Evolutionary conservation across 2,113 vertebrate genomes (phyloP).

Genomic region (Melanerpes formicivorus): DNA sequence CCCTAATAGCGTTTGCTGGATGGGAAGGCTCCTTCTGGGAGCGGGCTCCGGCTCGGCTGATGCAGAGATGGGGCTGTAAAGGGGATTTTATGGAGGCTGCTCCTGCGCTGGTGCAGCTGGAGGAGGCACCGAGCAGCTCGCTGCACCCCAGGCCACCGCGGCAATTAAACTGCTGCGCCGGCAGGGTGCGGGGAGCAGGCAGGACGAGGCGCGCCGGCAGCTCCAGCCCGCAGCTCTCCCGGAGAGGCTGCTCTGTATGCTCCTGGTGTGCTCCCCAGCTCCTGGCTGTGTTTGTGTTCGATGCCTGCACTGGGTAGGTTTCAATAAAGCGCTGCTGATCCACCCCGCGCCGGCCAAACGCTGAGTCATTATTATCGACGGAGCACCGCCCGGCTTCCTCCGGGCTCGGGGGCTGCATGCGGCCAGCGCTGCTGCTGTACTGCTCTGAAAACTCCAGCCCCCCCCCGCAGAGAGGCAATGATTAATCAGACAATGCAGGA

Average conservation of each 20-base stretch:
- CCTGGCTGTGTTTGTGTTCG: not conserved
- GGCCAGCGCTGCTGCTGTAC: not conserved
- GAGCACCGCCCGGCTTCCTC: not conserved
- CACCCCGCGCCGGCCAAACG: not conserved
- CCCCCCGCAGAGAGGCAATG: slow-evolving; percentile 43
- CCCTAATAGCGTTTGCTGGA: not conserved
- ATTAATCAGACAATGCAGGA: slow-evolving; percentile 42
- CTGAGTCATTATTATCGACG: slow-evolving; percentile 52
- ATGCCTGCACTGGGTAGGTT: not conserved
- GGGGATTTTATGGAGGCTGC: not conserved
- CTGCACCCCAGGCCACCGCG: not conserved
- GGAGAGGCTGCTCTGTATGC: not conserved
- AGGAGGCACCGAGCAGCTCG: not conserved
- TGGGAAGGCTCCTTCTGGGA: not conserved
- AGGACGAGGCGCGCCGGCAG: not conserved
- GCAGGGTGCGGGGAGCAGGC: not conserved
- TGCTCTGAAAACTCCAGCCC: slow-evolving; percentile 15
- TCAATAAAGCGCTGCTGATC: slow-evolving; percentile 17
- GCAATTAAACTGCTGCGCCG: not conserved
- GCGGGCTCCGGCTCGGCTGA: not conserved
- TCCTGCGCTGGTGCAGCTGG: not conserved
- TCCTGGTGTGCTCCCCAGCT: not conserved
- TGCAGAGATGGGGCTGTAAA: not conserved
- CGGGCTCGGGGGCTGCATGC: not conserved
- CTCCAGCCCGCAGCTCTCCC: not conserved